Base-by-base conservation (phyloP, 2,113 vertebrate species). In the Rhipidura dahli region DNA sequence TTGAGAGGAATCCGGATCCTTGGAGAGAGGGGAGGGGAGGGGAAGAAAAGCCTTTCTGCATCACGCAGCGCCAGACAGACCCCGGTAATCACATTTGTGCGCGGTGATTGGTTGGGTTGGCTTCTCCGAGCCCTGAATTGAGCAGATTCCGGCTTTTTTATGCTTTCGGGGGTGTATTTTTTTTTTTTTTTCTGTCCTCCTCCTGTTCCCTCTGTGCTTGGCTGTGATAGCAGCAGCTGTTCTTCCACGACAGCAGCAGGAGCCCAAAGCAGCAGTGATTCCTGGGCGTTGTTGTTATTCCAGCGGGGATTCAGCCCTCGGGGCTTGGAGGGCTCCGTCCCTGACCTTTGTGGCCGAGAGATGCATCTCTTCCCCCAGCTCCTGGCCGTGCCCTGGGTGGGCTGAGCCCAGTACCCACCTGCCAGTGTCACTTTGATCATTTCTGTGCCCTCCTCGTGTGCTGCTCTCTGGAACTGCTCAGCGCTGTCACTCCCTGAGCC, bases 71-170 rank as follows among this genome's bases (percentile, higher is more conserved):
- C 68, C 56, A 90, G 86, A 21, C 47, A 28, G 44, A 59, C 1
- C 4, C 70, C 3, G 82, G 72, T 75, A 95, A 89, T 94, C 83
- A 3, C 83, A 35, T 77, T 79, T 77, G 50, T 35, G 77, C 13
- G 79, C 45, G 4, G 49, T 0, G 28, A 77, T 91, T 72, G 94
- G 57, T 21, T 47, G 78, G 77, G 27, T 47, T 85, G 84, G 65
- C 23, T 16, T 73, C 51, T 54, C 49, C 9, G 37, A 90, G 75
- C 70, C 37, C 63, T 45, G 44, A 63, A 18, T 31, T 86, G 83
- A 87, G 54, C 83, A 54, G 40, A 81, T 87, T 37, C 75, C 24
- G 82, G 85, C 26, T 94, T 93, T 94, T 94, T 85, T 88, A 59
- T 95, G 94, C 86, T 90, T 90, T 72, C 40, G 60, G 37, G 45